Conservation (phyloP, 2,797 vertebrate species). For the Cuculus canorus region DNA sequence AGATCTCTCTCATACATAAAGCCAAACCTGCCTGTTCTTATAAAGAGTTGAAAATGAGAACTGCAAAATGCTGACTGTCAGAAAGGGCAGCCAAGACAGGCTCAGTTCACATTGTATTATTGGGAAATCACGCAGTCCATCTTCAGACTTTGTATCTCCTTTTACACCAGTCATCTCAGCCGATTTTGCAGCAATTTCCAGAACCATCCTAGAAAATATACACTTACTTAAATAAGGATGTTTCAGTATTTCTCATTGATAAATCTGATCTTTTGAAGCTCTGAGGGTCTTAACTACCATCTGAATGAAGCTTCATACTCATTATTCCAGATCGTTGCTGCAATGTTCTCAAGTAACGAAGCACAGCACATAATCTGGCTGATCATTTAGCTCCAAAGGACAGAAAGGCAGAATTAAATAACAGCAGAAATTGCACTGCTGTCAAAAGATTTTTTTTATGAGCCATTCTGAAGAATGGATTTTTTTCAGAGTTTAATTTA, state of each 20-base stretch:
- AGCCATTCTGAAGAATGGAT: not conserved
- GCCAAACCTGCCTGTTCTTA: not conserved
- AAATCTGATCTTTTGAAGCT: not conserved
- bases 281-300: not conserved
- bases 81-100: not conserved
- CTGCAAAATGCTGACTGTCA: not conserved
- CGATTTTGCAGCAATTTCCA: not conserved
- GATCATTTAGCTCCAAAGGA: conserved; percentile 22
- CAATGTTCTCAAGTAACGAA: conserved; percentile 35
- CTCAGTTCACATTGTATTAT: not conserved
- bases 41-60: not conserved
- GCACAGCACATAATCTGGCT: not conserved
- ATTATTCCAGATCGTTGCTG: conserved; percentile 19
- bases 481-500: not conserved
- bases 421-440: not conserved
- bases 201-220: not conserved
- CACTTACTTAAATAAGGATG: not conserved
- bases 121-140: not conserved
- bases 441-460: not conserved
- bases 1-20: not conserved
- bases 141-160: not conserved
- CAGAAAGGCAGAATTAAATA: not conserved
- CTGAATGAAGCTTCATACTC: not conserved
- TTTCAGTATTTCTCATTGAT: not conserved
- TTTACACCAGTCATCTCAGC: not conserved